A percentile compares a stretch with the other conserved stretches of the same genome.
Evolutionary conservation across 2,888 invertebrate species (phyloP).

Genomic region (Acanthosepion lycidas): DNA sequence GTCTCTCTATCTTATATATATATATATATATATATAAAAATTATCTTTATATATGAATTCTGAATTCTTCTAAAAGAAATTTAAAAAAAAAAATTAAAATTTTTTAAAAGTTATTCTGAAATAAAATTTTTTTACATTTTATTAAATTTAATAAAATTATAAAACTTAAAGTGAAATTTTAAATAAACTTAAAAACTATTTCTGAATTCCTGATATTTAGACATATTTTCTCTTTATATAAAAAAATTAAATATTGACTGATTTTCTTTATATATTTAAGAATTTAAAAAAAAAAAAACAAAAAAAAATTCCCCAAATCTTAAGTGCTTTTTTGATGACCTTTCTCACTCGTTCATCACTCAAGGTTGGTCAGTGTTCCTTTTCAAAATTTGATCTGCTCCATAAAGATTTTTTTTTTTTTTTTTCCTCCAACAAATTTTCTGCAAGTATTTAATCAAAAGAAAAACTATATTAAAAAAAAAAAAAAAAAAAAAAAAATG

Average conservation of each 20-base stretch:
- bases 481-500: not conserved
- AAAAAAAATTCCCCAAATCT: not conserved
- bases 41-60: not conserved
- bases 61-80: not conserved
- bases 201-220: not conserved
- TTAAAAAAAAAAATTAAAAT: not conserved
- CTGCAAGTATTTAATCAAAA: too few species aligned
- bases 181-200: constrained; percentile 24
- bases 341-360: not conserved
- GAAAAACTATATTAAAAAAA: too few species aligned
- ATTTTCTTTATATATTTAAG: not conserved
- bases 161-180: not conserved
- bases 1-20: not conserved
- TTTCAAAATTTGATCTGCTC: not conserved
- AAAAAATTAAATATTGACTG: too few species aligned
- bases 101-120: not conserved
- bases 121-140: not conserved
- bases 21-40: not conserved
- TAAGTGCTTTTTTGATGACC: constrained; percentile 33
- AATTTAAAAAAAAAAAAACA: not conserved
- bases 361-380: not conserved
- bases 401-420: not conserved
- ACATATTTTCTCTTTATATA: not conserved
- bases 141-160: not conserved
- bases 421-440: not conserved